Evolutionary conservation across 1,140 invertebrate species (phyloP).

Genomic region (Saccostrea glomerata): DNA sequence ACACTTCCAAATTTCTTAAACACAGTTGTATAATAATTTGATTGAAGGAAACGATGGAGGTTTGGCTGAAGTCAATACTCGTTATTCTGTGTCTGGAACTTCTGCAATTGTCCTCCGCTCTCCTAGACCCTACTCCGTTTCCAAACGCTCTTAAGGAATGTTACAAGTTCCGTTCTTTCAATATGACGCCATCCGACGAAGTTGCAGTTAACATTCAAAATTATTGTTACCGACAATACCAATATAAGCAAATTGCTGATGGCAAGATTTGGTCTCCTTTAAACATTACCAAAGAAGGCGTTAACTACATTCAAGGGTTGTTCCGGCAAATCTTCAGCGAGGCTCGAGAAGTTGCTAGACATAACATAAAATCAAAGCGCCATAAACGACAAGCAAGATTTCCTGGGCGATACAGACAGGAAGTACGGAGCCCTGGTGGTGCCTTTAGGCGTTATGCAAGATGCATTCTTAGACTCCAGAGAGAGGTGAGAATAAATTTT

Average conservation of each 20-base stretch:
- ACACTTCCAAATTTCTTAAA: too few species aligned
- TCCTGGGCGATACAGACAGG: constrained; percentile 3
- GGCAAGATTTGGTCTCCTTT: background rate
- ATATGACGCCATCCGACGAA: constrained; percentile 2
- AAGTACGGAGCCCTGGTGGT: background rate
- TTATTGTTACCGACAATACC: constrained; percentile 21
- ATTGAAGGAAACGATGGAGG: background rate
- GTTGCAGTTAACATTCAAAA: background rate
- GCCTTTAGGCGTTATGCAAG: background rate
- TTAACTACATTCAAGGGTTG: constrained; percentile 35
- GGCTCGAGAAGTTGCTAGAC: background rate
- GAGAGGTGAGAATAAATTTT: background rate
- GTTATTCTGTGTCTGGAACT: background rate
- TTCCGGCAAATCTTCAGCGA: constrained; percentile 35
- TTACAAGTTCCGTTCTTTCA: constrained; percentile 20
- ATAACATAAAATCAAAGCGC: background rate
- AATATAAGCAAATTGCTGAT: constrained; percentile 15
- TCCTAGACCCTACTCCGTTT: constrained; percentile 4
- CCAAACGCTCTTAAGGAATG: background rate
- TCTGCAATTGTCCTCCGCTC: background rate
- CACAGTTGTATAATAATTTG: background rate
- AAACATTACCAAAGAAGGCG: constrained; percentile 9
- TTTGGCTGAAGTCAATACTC: background rate
- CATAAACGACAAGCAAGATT: constrained; percentile 17
- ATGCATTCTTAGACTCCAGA: background rate